Evolutionary conservation across 2,888 invertebrate genomes (phyloP).

Genomic region (Parnassius orleans): DNA sequence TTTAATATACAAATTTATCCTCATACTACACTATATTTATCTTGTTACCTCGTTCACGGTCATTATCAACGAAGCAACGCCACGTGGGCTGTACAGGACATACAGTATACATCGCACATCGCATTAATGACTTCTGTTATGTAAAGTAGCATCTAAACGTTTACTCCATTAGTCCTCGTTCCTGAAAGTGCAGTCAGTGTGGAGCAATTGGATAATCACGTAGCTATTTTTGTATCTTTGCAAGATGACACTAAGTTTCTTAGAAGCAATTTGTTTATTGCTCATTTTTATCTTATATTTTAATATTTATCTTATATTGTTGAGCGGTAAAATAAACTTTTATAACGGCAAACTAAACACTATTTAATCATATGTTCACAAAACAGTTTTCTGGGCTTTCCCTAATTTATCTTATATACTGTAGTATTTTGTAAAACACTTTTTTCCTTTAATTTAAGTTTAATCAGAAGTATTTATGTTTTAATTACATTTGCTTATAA

Average conservation of each 20-base stretch:
- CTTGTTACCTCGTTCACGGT: slow-evolving; percentile 8
- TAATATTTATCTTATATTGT: neutral
- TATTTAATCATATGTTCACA: too few species aligned
- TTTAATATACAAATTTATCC: too few species aligned
- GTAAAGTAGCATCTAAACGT: slow-evolving; percentile 3
- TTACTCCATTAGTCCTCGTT: slow-evolving; percentile 42
- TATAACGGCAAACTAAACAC: too few species aligned
- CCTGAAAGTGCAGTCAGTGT: slow-evolving; percentile 40
- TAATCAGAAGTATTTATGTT: too few species aligned
- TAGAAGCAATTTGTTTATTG: neutral
- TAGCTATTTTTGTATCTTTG: slow-evolving; percentile 41
- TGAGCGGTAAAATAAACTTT: too few species aligned
- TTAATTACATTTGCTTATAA: too few species aligned
- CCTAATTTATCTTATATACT: too few species aligned
- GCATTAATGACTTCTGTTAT: slow-evolving; percentile 19
- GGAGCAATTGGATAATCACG: slow-evolving; percentile 42
- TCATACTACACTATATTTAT: too few species aligned
- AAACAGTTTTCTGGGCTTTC: too few species aligned
- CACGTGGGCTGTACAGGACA: slow-evolving; percentile 14
- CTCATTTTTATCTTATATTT: neutral
- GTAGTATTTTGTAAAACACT: too few species aligned
- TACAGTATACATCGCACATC: slow-evolving; percentile 4
- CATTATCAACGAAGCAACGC: neutral
- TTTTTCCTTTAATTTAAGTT: too few species aligned
- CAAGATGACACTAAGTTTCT: neutral